Percentiles rank a stretch among this genome's conserved stretches.
Conservation (phyloP, 35 echinoderm and acorn worm genomes). For the Strongylocentrotus purpuratus region DNA sequence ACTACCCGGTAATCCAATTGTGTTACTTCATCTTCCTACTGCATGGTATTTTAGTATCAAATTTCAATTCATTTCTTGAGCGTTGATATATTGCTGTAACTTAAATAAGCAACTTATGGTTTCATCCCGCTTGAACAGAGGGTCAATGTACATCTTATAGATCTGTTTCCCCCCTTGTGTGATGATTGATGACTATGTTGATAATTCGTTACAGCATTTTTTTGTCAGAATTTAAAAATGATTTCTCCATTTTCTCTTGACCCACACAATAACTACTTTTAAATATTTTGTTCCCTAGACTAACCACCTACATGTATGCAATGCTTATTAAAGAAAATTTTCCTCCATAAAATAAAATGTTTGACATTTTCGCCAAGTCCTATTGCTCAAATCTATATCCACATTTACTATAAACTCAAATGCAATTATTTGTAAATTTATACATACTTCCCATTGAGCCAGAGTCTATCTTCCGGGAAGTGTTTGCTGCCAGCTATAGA, state of each 20-base stretch:
- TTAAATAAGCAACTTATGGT: not conserved
- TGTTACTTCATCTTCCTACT: no score
- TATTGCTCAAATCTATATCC: no score
- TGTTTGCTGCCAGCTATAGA: constrained; percentile 77
- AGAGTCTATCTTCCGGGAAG: constrained; percentile 83
- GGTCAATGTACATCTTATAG: not conserved
- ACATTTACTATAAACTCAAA: no score
- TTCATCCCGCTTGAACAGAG: not conserved
- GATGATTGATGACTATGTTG: not conserved
- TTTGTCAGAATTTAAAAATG: not conserved
- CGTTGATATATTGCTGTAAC: not conserved
- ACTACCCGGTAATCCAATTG: no score
- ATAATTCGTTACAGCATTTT: not conserved
- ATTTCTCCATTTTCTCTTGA: not conserved
- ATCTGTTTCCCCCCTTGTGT: not conserved
- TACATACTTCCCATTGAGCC: constrained; percentile 91
- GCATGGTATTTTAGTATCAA: no score
- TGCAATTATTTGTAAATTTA: not conserved
- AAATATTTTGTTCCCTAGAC: no score
- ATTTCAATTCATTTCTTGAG: no score
- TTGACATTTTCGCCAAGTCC: no score
- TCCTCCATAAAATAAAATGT: no score
- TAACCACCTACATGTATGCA: no score
- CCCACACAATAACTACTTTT: not conserved
- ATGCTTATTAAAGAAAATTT: no score